phyloP scores from a whole-genome alignment of 2,113 vertebrate genomes.

The Monopterus albus region DNA sequence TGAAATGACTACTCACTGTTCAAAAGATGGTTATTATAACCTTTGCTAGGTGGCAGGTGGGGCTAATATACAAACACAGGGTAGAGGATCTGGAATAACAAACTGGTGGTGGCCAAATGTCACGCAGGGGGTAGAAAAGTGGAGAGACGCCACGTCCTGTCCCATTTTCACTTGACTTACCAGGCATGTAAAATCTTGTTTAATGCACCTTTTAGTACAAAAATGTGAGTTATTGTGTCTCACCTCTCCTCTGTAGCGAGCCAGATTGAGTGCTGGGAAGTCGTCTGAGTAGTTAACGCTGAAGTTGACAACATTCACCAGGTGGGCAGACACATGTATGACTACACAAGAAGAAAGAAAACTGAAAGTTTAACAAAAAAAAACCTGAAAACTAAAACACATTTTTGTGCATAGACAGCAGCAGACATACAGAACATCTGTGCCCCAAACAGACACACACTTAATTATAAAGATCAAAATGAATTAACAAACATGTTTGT shows the following conservation, averaged over 20 bases:
- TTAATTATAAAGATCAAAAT: slow-evolving; percentile 26
- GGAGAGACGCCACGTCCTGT: too few relatives aligned
- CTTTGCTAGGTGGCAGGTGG: too few relatives aligned
- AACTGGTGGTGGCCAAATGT: too few relatives aligned
- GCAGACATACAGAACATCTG: neutral
- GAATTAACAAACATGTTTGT: slow-evolving; percentile 60
- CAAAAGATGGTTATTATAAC: too few relatives aligned
- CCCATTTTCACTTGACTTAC: too few relatives aligned
- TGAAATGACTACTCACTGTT: too few relatives aligned
- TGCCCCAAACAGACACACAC: slow-evolving; percentile 15
- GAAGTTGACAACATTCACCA: slow-evolving; percentile 92
- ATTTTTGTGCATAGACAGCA: neutral
- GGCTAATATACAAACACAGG: too few relatives aligned
- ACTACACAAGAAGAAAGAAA: slow-evolving; percentile 74
- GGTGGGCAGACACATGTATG: slow-evolving; percentile 94
- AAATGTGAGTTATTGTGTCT: slow-evolving; percentile 4
- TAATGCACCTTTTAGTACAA: neutral
- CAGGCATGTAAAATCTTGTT: too few relatives aligned
- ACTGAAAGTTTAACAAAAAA: slow-evolving; percentile 15
- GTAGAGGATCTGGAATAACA: too few relatives aligned
- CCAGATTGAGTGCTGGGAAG: slow-evolving; percentile 90
- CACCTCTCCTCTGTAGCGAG: slow-evolving; percentile 93
- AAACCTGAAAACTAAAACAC: neutral
- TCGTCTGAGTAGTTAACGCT: slow-evolving; percentile 89
- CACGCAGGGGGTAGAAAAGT: too few relatives aligned